Base-by-base conservation (phyloP, 2,888 invertebrate genomes). In the Neuroscelio doddi region DNA sequence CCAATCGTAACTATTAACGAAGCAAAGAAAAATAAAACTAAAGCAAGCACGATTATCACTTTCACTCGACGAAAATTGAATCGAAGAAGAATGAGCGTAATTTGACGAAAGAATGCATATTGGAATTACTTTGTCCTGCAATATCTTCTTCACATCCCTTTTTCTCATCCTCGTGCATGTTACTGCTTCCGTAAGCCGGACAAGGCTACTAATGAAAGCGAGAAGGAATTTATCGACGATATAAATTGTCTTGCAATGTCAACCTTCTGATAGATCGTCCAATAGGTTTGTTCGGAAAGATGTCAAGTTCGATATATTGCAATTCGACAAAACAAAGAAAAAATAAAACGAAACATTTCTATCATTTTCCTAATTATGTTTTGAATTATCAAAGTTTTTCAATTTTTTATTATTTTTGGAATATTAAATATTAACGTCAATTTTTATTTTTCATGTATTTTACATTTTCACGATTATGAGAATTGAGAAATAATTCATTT, bases 171-270 rank as follows among this genome's bases (percentile, higher is more conserved):
- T 49, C 46, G 47, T 8, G 27, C 42, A 46, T 51, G 39, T 39
- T 53, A 47, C 64, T 45, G n/a, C 38, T 34, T 44, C 34, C 16
- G 49, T 32, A 63, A 44, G 53, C 61, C 44, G 69, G 68, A 72
- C 75, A 68, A 70, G 72, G 69, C 71, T 76, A 72, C 80, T 81
- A 81, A 81, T 81, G 81, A 81, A 81, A 81, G 75, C 75, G 76
- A 75, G 76, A 74, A 79, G 74, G 76, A 80, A 81, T 81, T 81
- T 81, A 81, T 81, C 79, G 79, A 34, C 59, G 75, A 71, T 76
- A 81, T 81, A 81, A 81, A 81, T 81, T 79, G 79, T 75, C 71
- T 41, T 49, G 59, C 53, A 53, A 53, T 52, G 61, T 61, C 67
- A 66, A 61, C 64, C 55, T 64, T 64, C 68, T 71, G 74, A 76